phyloP scores from a whole-genome alignment of 2,797 vertebrate species.

The Galaxias olidus region DNA sequence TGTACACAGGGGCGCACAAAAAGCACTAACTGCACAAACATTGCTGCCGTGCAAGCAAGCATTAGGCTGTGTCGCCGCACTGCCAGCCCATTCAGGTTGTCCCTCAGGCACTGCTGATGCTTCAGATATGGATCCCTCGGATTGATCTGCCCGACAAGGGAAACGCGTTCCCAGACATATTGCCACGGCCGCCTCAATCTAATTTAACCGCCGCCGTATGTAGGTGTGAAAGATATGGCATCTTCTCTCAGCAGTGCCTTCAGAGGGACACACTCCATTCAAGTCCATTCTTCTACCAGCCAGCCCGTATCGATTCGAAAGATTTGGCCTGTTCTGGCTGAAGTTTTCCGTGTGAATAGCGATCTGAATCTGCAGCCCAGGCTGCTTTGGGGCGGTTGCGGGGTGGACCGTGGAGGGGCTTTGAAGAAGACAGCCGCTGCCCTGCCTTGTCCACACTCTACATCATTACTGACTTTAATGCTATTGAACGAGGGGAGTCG shows the following conservation, averaged over 20 bases:
- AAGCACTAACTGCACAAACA: too few relatives aligned
- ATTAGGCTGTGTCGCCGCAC: too few relatives aligned
- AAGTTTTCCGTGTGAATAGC: too few relatives aligned
- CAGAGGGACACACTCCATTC: too few relatives aligned
- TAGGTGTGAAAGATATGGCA: neutral
- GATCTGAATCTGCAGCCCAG: too few relatives aligned
- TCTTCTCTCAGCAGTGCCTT: neutral
- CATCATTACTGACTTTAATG: constrained; percentile 67
- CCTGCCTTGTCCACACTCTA: constrained; percentile 43
- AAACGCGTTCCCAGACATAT: neutral
- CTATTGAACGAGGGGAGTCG: constrained; percentile 64
- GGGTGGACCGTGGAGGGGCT: too few relatives aligned
- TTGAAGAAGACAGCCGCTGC: constrained; percentile 31
- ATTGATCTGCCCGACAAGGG: neutral
- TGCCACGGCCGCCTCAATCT: neutral
- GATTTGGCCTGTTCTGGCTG: too few relatives aligned
- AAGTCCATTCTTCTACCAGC: too few relatives aligned
- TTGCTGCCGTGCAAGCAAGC: too few relatives aligned
- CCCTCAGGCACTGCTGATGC: neutral
- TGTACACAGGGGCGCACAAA: too few relatives aligned
- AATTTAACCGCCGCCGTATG: neutral
- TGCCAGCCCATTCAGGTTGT: neutral
- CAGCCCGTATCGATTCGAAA: too few relatives aligned
- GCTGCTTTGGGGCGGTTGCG: too few relatives aligned
- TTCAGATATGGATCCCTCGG: neutral